These are phyloP conservation scores for Cyanistes caeruleus DNA, from an alignment of 2,113 vertebrate genomes.

Conservation along the genomic window DNA sequence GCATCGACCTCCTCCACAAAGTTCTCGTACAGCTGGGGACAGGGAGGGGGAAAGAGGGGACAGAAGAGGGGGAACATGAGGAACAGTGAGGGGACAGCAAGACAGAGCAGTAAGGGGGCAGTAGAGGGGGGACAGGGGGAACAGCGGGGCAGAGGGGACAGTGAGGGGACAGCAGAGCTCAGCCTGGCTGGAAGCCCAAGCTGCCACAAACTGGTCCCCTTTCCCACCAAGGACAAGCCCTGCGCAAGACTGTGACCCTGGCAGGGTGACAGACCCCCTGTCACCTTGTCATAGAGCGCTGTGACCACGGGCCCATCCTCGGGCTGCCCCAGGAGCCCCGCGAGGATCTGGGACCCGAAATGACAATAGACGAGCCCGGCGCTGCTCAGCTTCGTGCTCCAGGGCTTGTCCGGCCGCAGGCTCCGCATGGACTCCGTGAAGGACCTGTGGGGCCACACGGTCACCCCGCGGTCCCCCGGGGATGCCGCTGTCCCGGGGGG, in stretches of 20 bases:
- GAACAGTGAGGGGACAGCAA: neutral
- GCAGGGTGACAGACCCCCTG: neutral
- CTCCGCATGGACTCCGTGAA: slow-evolving; percentile 86
- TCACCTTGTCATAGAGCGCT: slow-evolving; percentile 88
- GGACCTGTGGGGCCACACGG: slow-evolving; percentile 70
- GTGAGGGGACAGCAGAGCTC: neutral
- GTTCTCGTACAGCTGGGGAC: slow-evolving; percentile 89
- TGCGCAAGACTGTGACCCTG: fast-evolving
- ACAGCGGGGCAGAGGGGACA: neutral
- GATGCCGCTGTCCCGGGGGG: fast-evolving
- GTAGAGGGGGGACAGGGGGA: too few relatives aligned
- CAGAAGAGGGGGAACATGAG: too few relatives aligned
- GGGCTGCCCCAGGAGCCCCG: slow-evolving; percentile 76
- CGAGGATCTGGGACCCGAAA: slow-evolving; percentile 85
- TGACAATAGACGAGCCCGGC: slow-evolving; percentile 91
- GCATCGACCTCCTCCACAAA: slow-evolving; percentile 95
- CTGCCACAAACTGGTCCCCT: neutral
- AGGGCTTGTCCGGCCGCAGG: slow-evolving; percentile 85
- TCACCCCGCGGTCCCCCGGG: neutral
- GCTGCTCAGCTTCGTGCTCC: slow-evolving; percentile 94
- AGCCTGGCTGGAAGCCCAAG: fast-evolving
- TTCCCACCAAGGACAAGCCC: neutral
- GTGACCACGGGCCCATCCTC: slow-evolving; percentile 78
- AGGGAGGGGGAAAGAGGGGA: neutral
- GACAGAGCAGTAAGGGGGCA: too few relatives aligned